These are phyloP conservation scores for Ctenosaura bakeri DNA, from an alignment of 2,797 vertebrate genomes.

Conservation along the genomic window DNA sequence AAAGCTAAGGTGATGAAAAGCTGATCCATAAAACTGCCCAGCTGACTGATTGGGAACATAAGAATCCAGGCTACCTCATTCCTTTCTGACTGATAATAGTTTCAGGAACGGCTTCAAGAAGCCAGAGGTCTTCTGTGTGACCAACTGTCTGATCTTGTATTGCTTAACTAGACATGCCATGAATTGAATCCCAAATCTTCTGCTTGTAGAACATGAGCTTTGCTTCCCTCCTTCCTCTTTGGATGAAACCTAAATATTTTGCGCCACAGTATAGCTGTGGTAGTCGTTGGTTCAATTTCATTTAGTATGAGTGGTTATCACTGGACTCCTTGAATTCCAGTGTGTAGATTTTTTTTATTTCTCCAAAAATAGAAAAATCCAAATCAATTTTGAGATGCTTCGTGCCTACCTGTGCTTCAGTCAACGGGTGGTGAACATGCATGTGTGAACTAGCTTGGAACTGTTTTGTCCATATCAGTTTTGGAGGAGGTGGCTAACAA, in stretches of 20 bases:
- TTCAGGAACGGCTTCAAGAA: no score
- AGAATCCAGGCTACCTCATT: neutral
- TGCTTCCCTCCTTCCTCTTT: no score
- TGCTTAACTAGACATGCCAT: no score
- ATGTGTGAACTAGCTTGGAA: neutral
- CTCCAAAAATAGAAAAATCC: neutral
- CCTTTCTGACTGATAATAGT: no score
- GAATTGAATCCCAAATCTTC: no score
- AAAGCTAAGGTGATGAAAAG: neutral
- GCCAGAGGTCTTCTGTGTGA: no score
- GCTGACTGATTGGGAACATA: neutral
- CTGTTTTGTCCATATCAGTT: neutral
- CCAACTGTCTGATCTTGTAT: no score
- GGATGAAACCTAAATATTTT: neutral
- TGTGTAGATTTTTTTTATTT: neutral
- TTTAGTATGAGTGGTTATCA: neutral
- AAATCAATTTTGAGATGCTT: neutral
- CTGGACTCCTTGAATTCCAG: neutral
- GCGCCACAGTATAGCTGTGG: neutral
- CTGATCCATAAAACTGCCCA: neutral
- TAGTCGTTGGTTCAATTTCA: neutral
- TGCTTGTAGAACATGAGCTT: no score
- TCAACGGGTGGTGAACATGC: neutral
- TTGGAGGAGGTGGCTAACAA: no score
- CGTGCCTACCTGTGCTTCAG: neutral